phyloP scores from a whole-genome alignment of 2,888 invertebrate species.

The Lamproptera curius region DNA sequence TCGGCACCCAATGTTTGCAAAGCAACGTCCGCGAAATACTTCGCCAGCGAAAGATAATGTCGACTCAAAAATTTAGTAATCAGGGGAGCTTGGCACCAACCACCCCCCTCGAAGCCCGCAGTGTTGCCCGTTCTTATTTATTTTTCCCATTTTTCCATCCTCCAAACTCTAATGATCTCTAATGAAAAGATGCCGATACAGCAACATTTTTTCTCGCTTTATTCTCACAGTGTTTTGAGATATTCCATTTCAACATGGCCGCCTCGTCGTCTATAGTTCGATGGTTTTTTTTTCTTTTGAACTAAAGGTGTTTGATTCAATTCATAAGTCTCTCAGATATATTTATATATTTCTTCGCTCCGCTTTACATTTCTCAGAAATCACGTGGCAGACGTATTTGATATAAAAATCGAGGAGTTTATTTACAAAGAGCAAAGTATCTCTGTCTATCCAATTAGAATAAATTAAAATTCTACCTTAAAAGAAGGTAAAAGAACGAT shows the following conservation, averaged over 20 bases:
- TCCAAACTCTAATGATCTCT: constrained; percentile 67
- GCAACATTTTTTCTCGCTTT: constrained; percentile 37
- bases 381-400: no score
- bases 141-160: constrained; percentile 62
- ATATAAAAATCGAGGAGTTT: no score
- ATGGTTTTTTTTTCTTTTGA: constrained; percentile 18
- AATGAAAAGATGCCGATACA: constrained; percentile 66
- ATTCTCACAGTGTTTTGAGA: constrained; percentile 29
- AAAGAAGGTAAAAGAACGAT: no score
- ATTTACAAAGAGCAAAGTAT: no score
- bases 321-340: constrained; percentile 8
- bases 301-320: constrained; percentile 11
- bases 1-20: no score
- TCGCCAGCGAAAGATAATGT: constrained; percentile 11
- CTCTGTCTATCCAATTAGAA: no score
- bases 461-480: no score
- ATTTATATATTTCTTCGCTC: constrained; percentile 1
- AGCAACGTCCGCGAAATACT: constrained; percentile 5
- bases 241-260: constrained; percentile 48
- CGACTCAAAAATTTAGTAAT: constrained; percentile 26
- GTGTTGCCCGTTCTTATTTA: constrained; percentile 48
- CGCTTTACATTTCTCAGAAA: neutral
- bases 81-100: constrained; percentile 25
- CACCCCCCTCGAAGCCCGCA: constrained; percentile 40
- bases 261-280: constrained; percentile 49